A percentile compares a stretch with the other conserved stretches of the same genome.
phyloP scores from a whole-genome alignment of 1,140 invertebrate genomes.

The Cydia splendana region DNA sequence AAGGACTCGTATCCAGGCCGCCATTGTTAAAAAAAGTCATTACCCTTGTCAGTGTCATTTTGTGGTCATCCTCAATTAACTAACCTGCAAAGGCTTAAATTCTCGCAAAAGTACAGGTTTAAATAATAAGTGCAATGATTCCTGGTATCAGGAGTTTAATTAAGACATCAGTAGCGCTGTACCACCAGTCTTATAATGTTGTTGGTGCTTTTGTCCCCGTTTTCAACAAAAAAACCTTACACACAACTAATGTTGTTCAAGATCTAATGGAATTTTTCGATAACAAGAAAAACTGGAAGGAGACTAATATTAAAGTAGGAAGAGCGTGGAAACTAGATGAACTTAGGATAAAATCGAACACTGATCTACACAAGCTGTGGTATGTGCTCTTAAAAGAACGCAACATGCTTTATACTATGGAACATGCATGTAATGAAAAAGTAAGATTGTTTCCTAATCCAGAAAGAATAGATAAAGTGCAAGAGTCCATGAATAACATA shows the following conservation, averaged over 20 bases:
- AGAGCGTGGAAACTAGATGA: conserved; percentile 95
- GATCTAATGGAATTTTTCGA: conserved; percentile 97
- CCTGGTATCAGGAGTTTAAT: conserved; percentile 39
- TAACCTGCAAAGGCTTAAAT: background rate
- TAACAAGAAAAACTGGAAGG: conserved; percentile 91
- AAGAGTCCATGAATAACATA: conserved; percentile 97
- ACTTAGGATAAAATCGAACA: conserved; percentile 96
- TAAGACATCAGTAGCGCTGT: conserved; percentile 35
- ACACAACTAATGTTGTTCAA: conserved; percentile 68
- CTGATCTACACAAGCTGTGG: conserved; percentile 99
- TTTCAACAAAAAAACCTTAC: conserved; percentile 48
- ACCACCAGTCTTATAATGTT: conserved; percentile 43
- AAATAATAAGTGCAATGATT: conserved; percentile 36
- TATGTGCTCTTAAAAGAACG: conserved; percentile 96
- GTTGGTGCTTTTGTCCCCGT: conserved; percentile 31
- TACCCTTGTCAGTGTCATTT: background rate
- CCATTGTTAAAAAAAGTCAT: too few relatives aligned
- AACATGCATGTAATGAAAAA: conserved; percentile 88
- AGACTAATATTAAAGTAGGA: conserved; percentile 89
- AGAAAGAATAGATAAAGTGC: conserved; percentile 96
- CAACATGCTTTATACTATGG: conserved; percentile 99
- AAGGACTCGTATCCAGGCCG: too few relatives aligned
- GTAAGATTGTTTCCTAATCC: conserved; percentile 93
- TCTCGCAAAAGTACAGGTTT: background rate
- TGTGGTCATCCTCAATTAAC: background rate